Evolutionary conservation across 2,888 invertebrate species (phyloP).

Genomic region (Esperia sulphurella): DNA sequence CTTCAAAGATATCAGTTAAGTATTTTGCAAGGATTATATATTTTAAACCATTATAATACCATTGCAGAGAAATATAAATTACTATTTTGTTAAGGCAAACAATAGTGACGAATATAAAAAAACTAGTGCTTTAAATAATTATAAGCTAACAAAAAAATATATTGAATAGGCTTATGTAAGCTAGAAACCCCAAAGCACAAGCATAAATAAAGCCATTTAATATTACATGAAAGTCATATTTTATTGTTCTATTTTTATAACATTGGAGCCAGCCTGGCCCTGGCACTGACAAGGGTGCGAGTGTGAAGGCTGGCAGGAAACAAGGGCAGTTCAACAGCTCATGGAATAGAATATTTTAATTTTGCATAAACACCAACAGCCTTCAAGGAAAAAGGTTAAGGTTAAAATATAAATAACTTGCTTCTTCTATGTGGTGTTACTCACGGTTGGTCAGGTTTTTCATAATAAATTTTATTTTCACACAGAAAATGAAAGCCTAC

Average conservation of each 20-base stretch:
- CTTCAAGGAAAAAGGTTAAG: too few relatives aligned
- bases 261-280: conserved; percentile 9
- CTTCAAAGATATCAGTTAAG: too few relatives aligned
- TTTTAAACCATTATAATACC: too few relatives aligned
- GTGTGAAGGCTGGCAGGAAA: background rate
- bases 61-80: too few relatives aligned
- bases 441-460: too few relatives aligned
- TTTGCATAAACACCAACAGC: background rate
- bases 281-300: conserved; percentile 11
- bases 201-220: background rate
- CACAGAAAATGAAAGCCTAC: too few relatives aligned
- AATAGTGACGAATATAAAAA: background rate
- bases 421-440: too few relatives aligned
- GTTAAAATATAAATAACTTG: too few relatives aligned
- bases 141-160: background rate
- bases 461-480: too few relatives aligned
- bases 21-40: too few relatives aligned
- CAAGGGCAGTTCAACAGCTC: conserved; percentile 1
- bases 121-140: background rate
- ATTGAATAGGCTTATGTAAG: background rate
- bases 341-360: background rate
- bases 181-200: background rate
- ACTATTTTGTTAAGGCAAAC: background rate
- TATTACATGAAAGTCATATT: background rate
- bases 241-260: conserved; percentile 3